Evolutionary conservation across 2,113 vertebrate genomes (phyloP).

Genomic region (Scomber japonicus): DNA sequence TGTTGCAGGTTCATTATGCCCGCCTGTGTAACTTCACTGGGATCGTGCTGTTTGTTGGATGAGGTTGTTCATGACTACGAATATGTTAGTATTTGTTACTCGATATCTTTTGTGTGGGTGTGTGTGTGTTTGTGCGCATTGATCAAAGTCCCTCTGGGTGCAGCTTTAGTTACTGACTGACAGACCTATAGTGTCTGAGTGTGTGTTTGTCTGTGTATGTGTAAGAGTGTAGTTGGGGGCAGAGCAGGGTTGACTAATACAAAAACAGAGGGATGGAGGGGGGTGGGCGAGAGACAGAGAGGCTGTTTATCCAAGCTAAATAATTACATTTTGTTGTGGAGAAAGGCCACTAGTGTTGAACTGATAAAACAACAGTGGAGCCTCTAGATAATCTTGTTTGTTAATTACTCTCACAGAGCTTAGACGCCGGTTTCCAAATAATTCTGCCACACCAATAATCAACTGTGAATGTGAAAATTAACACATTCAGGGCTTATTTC

Average conservation of each 20-base stretch:
- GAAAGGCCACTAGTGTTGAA: slow-evolving; percentile 1
- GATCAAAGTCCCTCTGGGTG: slow-evolving; percentile 73
- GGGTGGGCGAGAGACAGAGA: not conserved
- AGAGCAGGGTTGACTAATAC: slow-evolving; percentile 4
- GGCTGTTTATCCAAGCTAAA: slow-evolving; percentile 38
- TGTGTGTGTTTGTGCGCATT: slow-evolving; percentile 43
- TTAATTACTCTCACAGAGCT: slow-evolving; percentile 13
- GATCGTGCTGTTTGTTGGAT: slow-evolving; percentile 42
- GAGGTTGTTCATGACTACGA: slow-evolving; percentile 47
- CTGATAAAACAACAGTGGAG: slow-evolving; percentile 18
- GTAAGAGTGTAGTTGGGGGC: not conserved
- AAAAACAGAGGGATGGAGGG: not conserved
- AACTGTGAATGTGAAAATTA: not conserved
- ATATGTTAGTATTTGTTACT: slow-evolving; percentile 39
- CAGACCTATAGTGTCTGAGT: slow-evolving; percentile 41
- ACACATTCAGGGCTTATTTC: not conserved
- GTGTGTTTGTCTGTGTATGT: not conserved
- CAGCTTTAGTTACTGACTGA: slow-evolving; percentile 70
- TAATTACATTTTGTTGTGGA: slow-evolving; percentile 22
- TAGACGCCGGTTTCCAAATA: slow-evolving; percentile 4
- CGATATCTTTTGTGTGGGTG: slow-evolving; percentile 18
- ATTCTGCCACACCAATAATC: slow-evolving; percentile 1
- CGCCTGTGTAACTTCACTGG: slow-evolving; percentile 25
- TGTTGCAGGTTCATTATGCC: slow-evolving; percentile 15
- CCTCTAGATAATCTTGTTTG: slow-evolving; percentile 2